These are phyloP conservation scores for Tenthredo distinguenda DNA, from an alignment of 2,888 invertebrate genomes.

Conservation along the genomic window DNA sequence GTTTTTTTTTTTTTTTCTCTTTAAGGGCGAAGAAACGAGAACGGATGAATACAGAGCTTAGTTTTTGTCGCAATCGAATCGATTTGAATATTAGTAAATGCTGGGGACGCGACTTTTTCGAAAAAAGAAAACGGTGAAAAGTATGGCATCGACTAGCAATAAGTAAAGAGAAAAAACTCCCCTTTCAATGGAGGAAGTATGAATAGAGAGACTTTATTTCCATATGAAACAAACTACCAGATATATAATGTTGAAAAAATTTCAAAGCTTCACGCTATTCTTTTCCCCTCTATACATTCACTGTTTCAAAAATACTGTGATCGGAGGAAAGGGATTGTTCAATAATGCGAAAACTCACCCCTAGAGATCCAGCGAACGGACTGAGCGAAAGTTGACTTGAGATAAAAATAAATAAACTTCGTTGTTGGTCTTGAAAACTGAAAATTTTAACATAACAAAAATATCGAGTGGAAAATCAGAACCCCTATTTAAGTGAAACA, in stretches of 20 bases:
- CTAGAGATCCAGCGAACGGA: neutral
- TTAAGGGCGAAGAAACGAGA: neutral
- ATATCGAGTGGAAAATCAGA: neutral
- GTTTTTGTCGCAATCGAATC: neutral
- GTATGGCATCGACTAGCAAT: neutral
- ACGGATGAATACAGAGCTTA: constrained; percentile 1
- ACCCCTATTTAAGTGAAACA: neutral
- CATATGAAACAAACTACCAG: neutral
- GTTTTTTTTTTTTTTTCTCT: neutral
- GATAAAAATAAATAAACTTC: neutral
- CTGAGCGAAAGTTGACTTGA: neutral
- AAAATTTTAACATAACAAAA: neutral
- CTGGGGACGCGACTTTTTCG: neutral
- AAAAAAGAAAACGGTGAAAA: neutral
- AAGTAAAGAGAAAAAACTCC: constrained; percentile 15
- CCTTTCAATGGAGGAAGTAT: neutral
- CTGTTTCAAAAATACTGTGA: neutral
- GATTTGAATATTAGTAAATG: constrained; percentile 14
- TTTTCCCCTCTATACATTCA: neutral
- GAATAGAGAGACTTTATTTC: neutral
- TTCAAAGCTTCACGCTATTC: neutral
- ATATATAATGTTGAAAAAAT: neutral
- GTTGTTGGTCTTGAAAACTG: neutral
- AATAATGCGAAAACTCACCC: neutral
- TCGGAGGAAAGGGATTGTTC: neutral